Evolutionary conservation across 2,113 vertebrate species (phyloP).

Genomic region (Eolophus roseicapilla): DNA sequence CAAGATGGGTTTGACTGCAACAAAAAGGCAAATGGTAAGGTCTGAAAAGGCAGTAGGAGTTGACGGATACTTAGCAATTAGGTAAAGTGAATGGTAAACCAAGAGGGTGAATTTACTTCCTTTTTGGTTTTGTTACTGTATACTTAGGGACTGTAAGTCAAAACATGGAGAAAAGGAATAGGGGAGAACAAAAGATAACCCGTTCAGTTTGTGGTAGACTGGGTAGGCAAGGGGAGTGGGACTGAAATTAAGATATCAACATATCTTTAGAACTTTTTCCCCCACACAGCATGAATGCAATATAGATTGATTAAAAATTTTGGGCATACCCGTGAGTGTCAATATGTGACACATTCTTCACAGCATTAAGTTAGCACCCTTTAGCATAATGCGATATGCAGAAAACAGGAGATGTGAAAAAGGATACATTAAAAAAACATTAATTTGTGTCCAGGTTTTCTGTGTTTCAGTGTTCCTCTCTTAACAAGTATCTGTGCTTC

Average conservation of each 20-base stretch:
- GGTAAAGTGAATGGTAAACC: background rate
- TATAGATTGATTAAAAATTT: background rate
- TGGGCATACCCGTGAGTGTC: background rate
- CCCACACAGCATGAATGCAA: accelerated
- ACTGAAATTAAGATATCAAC: background rate
- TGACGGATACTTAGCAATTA: background rate
- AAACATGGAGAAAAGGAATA: background rate
- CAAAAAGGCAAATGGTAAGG: background rate
- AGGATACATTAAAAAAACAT: background rate
- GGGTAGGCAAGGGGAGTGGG: background rate
- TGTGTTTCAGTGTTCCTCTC: background rate
- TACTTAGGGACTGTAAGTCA: background rate
- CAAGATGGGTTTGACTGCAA: background rate
- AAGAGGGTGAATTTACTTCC: background rate
- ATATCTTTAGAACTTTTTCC: background rate
- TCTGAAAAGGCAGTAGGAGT: background rate
- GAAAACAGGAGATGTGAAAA: background rate
- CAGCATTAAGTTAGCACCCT: background rate
- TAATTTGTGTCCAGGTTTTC: background rate
- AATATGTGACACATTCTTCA: background rate
- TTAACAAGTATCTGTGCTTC: background rate
- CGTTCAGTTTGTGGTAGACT: background rate
- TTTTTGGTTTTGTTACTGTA: background rate
- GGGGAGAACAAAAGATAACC: background rate
- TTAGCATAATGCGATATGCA: background rate